A percentile compares a stretch with the other conserved stretches of the same genome.
phyloP scores from a whole-genome alignment of 2,888 invertebrate genomes.

The Dicranocentrus wangi region DNA sequence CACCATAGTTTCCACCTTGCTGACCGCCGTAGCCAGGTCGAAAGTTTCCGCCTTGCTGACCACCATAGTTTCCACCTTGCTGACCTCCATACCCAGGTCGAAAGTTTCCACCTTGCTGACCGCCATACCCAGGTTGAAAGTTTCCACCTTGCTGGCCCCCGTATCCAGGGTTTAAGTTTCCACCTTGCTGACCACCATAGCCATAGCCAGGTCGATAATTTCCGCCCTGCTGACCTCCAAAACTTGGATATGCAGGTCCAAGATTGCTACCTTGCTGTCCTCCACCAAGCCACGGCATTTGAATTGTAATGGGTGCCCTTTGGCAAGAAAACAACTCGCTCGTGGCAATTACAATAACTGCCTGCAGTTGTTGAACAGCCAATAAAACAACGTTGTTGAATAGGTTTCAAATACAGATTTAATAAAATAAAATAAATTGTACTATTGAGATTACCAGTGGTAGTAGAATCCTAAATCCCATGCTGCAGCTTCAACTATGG shows the following conservation, averaged over 20 bases:
- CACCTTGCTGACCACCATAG: background rate
- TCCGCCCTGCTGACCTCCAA: background rate
- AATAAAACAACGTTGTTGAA: no score
- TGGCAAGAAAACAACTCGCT: background rate
- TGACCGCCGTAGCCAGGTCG: slow-evolving; percentile 22
- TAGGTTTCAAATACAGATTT: no score
- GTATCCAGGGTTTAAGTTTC: background rate
- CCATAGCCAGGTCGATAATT: background rate
- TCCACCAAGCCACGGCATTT: background rate
- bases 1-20: slow-evolving; percentile 24
- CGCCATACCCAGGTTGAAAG: background rate
- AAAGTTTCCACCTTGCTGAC: background rate
- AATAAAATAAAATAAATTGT: no score
- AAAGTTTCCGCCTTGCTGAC: slow-evolving; percentile 7
- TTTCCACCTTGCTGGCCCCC: slow-evolving; percentile 2
- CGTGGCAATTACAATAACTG: no score
- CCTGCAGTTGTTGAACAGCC: no score
- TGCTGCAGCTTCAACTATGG: no score
- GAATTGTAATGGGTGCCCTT: background rate
- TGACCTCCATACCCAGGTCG: background rate
- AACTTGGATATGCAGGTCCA: background rate
- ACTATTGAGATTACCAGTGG: no score
- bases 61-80: slow-evolving; percentile 7
- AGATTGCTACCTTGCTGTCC: background rate
- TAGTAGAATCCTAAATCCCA: no score